phyloP scores from a whole-genome alignment of 53 echinoderm and acorn worm genomes.

The Paracentrotus lividus region DNA sequence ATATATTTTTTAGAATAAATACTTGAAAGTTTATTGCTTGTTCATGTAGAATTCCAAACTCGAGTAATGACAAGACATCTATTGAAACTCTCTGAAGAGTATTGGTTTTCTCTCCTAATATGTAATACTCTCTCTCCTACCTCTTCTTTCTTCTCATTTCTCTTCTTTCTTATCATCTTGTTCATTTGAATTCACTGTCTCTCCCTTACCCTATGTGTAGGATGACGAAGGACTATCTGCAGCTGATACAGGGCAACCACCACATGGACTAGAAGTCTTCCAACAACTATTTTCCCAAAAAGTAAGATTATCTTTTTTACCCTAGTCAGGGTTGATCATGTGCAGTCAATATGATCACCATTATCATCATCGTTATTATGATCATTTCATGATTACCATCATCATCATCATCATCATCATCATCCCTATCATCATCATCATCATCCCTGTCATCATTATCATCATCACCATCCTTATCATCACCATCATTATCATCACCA shows the following conservation, averaged over 20 bases:
- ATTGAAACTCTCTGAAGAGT: too few species aligned
- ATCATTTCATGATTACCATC: neutral
- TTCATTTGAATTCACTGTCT: neutral
- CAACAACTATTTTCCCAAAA: slow-evolving; percentile 80
- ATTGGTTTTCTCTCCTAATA: neutral
- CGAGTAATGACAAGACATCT: too few species aligned
- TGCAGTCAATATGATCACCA: neutral
- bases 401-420: neutral
- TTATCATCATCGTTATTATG: neutral
- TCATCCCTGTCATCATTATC: too few species aligned
- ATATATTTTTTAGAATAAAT: too few species aligned
- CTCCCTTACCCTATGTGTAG: slow-evolving; percentile 36
- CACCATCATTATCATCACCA: too few species aligned
- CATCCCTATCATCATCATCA: neutral
- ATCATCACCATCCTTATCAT: too few species aligned
- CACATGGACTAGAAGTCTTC: slow-evolving; percentile 81
- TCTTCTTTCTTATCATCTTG: neutral
- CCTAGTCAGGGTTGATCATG: too few species aligned
- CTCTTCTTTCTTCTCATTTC: neutral
- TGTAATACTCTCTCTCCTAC: neutral
- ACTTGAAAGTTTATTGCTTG: too few species aligned
- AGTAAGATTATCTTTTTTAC: slow-evolving; percentile 46
- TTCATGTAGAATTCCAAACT: too few species aligned
- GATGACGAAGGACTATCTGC: slow-evolving; percentile 69
- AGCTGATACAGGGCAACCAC: slow-evolving; percentile 72